phyloP scores from a whole-genome alignment of 2,113 vertebrate genomes.

The Euleptes europaea region DNA sequence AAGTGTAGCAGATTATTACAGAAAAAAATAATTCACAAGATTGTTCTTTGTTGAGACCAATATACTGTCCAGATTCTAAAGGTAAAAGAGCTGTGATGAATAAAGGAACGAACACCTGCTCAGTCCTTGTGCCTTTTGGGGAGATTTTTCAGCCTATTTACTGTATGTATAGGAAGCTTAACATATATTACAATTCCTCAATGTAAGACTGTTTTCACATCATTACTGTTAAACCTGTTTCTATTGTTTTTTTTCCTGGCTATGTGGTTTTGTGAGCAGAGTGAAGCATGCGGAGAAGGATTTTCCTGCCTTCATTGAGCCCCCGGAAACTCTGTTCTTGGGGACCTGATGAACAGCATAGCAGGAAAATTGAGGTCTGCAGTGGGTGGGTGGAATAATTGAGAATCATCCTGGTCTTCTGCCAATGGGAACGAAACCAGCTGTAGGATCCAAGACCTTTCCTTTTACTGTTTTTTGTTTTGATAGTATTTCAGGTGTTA shows the following conservation, averaged over 20 bases:
- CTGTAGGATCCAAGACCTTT: too few relatives aligned
- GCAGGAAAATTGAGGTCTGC: too few relatives aligned
- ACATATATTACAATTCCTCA: neutral
- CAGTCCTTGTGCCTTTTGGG: neutral
- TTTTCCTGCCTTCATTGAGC: too few relatives aligned
- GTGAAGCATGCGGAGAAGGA: too few relatives aligned
- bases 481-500: neutral
- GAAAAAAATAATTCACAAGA: neutral
- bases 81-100: neutral
- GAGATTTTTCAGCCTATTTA: neutral
- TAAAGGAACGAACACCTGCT: neutral
- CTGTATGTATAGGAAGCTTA: neutral
- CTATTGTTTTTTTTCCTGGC: neutral
- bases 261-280: too few relatives aligned
- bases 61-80: neutral
- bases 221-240: neutral
- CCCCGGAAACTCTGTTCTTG: too few relatives aligned
- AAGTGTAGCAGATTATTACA: neutral
- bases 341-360: too few relatives aligned
- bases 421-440: too few relatives aligned
- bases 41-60: constrained; percentile 6
- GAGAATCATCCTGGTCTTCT: too few relatives aligned
- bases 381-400: too few relatives aligned
- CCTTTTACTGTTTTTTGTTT: neutral
- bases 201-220: neutral